These are phyloP conservation scores for Bombyx mori DNA, from an alignment of 1,140 invertebrate genomes.

Conservation along the genomic window ASM3026992v2 NC_085119.1:13230001-13230500, in stretches of 20 bases:
- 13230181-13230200: no score
- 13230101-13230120: no score
- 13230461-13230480: constrained; percentile 39
- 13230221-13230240: no score
- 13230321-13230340: constrained; percentile 48
- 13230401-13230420: not conserved
- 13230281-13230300: constrained; percentile 24
- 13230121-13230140: no score
- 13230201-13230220: no score
- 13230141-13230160: no score
- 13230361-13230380: constrained; percentile 1
- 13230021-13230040: constrained; percentile 26
- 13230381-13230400: not conserved
- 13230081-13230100: no score
- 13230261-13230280: no score
- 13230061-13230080: constrained; percentile 11
- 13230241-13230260: no score
- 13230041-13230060: constrained; percentile 29
- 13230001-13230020: constrained; percentile 10
- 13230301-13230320: constrained; percentile 65
- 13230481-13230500: constrained; percentile 53
- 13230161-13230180: no score
- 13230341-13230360: constrained; percentile 49
- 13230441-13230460: not conserved
- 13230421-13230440: not conserved